Conservation (phyloP, 2,888 invertebrate species). For the Glyphotaelius pellucidus region DNA sequence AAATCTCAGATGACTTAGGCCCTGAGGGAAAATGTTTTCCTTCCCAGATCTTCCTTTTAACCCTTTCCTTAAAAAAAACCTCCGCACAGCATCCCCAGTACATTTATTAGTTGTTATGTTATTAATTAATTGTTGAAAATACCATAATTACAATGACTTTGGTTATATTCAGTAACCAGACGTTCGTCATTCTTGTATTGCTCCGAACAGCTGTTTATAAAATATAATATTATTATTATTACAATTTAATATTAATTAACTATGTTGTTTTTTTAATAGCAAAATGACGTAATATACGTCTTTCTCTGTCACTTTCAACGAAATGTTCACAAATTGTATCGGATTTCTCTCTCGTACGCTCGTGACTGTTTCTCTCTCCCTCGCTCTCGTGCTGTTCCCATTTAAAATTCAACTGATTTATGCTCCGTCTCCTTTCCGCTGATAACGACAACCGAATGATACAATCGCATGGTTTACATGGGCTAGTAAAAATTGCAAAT, state of each 20-base stretch:
- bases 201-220: not conserved
- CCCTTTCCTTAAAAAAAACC: too few species aligned
- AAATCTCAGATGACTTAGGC: too few species aligned
- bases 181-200: too few species aligned
- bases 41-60: too few species aligned
- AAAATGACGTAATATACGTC: not conserved
- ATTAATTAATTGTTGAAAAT: too few species aligned
- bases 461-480: not conserved
- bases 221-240: too few species aligned
- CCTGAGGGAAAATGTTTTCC: too few species aligned
- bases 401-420: not conserved
- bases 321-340: not conserved
- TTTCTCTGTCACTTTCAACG: not conserved
- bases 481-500: not conserved
- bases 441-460: not conserved
- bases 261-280: not conserved
- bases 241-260: not conserved
- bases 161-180: too few species aligned
- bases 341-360: not conserved
- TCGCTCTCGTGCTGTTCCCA: not conserved
- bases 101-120: too few species aligned
- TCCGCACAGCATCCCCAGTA: too few species aligned
- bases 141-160: too few species aligned
- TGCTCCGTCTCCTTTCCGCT: not conserved
- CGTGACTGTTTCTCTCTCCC: not conserved